phyloP scores from a whole-genome alignment of 2,888 invertebrate genomes.

The Drosophila kambysellisi region DNA sequence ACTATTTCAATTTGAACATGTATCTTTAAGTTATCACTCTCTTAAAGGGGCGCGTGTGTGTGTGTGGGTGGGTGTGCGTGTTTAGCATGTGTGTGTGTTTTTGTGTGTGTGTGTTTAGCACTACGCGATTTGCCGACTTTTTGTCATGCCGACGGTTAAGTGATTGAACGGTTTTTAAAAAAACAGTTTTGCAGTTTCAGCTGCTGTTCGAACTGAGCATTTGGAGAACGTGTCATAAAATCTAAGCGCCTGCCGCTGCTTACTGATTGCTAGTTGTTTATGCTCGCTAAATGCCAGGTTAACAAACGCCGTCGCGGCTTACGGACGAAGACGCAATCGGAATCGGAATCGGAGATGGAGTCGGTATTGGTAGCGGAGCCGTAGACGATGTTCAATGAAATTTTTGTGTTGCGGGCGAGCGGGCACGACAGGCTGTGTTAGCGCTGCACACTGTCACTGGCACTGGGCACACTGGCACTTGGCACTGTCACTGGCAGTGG shows the following conservation, averaged over 20 bases:
- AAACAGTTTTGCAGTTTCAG: conserved; percentile 34
- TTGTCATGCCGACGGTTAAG: conserved; percentile 63
- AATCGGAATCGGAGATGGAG: conserved; percentile 12
- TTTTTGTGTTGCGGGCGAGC: conserved; percentile 39
- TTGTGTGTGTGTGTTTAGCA: conserved; percentile 13
- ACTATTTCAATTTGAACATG: conserved; percentile 22
- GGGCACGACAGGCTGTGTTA: conserved; percentile 67
- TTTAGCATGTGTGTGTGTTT: background rate
- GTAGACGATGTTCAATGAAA: background rate
- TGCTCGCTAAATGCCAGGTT: conserved; percentile 40
- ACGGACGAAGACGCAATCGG: conserved; percentile 22
- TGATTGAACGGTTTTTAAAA: conserved; percentile 24
- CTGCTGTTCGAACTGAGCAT: conserved; percentile 23
- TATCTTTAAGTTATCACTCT: conserved; percentile 14
- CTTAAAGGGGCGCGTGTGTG: background rate
- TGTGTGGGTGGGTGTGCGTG: conserved; percentile 4
- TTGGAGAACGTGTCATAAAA: conserved; percentile 13
- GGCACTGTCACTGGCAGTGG: conserved; percentile 28
- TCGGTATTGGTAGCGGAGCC: conserved; percentile 12
- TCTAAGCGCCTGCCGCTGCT: conserved; percentile 46
- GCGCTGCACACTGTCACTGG: conserved; percentile 34
- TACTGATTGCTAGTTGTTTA: conserved; percentile 29
- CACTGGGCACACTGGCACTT: conserved; percentile 36
- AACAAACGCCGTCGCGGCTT: conserved; percentile 28
- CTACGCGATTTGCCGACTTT: conserved; percentile 29